Evolutionary conservation across 92 coral and sea anemone genomes (phyloP), one percentile per base, ranked within the genome.

Genomic region (Bergia puertoricense): DNA sequence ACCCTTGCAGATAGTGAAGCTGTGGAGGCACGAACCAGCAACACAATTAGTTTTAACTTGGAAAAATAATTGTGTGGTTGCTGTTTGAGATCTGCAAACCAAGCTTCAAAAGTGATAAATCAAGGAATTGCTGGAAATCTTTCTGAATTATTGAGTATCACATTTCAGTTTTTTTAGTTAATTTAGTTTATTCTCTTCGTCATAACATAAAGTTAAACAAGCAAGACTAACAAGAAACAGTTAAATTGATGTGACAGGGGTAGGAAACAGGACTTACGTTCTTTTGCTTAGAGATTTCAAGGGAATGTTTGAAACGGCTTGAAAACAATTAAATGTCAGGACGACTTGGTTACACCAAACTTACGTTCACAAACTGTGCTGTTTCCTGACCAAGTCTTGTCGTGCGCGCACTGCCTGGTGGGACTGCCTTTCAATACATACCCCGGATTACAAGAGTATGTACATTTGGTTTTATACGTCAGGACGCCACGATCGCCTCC

Each of bases 351-450:
- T 2, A 57, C 69, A 5, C 69, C 8, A 16, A 15, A 74, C 88
- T 92, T 93, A 97, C 99, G 93, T 93, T 95, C 96, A 78, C 99
- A 97, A 46, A 90, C 91, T 18, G 95, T 93, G n/a, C 44, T 69
- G 43, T 90, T 59, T 68, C 99, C 99, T 79, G 96, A 89, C 99
- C 99, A 97, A 15, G 94, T 87, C 89, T 89, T 90, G 90, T 97
- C 95, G 42, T 86, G 86, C 88, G 91, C 95, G 90, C 99, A 97
- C 41, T 81, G 84, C 77, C 98, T 94, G 82, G 82, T 94, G 77
- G 89, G 88, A 73, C 81, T 92, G 40, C 99, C 99, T 30, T 86
- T 83, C 20, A 95, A 77, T 15, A 94, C 94, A 71, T 95, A 92
- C 1, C 98, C 99, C 8, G 90, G 72, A 1, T 57, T 40, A 90